Conservation (phyloP, 2,113 vertebrate species). For the Morone chrysops region DNA sequence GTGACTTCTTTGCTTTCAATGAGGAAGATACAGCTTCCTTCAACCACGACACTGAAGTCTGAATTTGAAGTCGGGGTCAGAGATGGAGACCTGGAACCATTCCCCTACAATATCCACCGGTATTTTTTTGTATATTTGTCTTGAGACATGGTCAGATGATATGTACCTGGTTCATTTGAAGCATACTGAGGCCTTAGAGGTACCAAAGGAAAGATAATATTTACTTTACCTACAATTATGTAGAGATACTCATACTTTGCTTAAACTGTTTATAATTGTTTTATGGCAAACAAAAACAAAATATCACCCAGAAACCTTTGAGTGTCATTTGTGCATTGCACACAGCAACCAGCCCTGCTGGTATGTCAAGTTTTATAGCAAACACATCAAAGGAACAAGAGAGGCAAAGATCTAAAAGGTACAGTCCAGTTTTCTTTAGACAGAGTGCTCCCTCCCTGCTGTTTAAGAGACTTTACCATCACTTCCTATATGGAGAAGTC, state of each 20-base stretch:
- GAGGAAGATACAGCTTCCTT: too few species aligned
- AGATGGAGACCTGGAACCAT: too few species aligned
- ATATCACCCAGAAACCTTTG: not conserved
- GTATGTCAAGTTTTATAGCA: constrained; percentile 14
- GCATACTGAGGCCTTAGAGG: not conserved
- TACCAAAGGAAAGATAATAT: not conserved
- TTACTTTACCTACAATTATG: not conserved
- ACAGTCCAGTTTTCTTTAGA: not conserved
- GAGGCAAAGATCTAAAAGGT: constrained; percentile 30
- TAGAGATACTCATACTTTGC: not conserved
- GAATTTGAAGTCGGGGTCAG: too few species aligned
- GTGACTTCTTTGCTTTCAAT: too few species aligned
- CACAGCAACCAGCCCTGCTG: not conserved
- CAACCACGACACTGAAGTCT: too few species aligned
- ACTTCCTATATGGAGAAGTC: not conserved
- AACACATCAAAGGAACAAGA: constrained; percentile 8
- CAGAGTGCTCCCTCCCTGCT: constrained; percentile 16
- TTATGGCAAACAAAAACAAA: not conserved
- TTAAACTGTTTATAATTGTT: not conserved
- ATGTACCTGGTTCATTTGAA: not conserved
- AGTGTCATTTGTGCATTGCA: not conserved
- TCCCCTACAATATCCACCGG: too few species aligned
- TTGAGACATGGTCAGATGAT: not conserved
- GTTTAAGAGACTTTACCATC: constrained; percentile 16
- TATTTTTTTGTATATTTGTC: too few species aligned